Evolutionary conservation across 2,797 vertebrate species (phyloP).

Genomic region (Eutrigla gurnardus): DNA sequence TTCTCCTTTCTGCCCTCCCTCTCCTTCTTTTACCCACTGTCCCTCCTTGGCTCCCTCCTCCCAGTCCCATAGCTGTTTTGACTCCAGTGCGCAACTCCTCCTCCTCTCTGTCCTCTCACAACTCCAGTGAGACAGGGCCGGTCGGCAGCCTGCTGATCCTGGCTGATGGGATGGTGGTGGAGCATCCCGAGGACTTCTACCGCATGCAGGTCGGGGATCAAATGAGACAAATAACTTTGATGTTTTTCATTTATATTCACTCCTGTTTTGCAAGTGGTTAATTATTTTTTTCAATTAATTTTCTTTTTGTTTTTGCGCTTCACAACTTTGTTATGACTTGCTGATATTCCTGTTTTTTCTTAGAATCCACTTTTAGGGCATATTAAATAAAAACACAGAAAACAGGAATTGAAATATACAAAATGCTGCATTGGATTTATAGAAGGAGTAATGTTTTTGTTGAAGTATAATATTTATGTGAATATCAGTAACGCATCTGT

Average conservation of each 20-base stretch:
- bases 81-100: slow-evolving; percentile 92
- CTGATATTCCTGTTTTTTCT: too few species aligned
- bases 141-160: slow-evolving; percentile 90
- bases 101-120: slow-evolving; percentile 92
- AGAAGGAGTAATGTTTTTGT: neutral
- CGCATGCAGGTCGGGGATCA: slow-evolving; percentile 89
- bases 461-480: neutral
- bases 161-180: slow-evolving; percentile 90
- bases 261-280: too few species aligned
- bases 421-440: too few species aligned
- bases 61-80: slow-evolving; percentile 91
- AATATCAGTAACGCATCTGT: neutral
- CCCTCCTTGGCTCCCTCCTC: slow-evolving; percentile 23
- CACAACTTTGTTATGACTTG: too few species aligned
- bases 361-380: neutral
- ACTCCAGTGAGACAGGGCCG: slow-evolving; percentile 87
- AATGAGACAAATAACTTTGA: too few species aligned
- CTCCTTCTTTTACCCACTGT: accelerated
- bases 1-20: too few species aligned
- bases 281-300: too few species aligned
- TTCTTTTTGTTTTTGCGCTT: too few species aligned
- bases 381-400: neutral
- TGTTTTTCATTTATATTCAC: too few species aligned
- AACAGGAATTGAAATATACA: neutral
- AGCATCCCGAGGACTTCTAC: slow-evolving; percentile 93